A percentile compares a stretch with the other conserved stretches of the same genome.
Evolutionary conservation across 2,888 invertebrate genomes (phyloP).

Genomic region (Disparrhopalites patrizii): DNA sequence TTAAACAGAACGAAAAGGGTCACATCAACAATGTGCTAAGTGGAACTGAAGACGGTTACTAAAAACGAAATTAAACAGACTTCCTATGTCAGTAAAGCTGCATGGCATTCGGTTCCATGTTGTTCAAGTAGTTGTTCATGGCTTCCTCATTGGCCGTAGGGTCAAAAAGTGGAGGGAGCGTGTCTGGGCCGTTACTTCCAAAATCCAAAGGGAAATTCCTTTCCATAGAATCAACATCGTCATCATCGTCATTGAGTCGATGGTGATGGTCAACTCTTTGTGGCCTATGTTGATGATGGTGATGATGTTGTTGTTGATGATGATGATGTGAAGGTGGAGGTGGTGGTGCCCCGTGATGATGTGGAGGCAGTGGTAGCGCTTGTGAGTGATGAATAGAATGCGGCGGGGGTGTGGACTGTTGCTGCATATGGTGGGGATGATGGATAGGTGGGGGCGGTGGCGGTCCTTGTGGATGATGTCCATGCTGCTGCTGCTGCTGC

Average conservation of each 20-base stretch:
- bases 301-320: constrained; percentile 17
- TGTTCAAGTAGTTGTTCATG: constrained; percentile 14
- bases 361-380: not conserved
- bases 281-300: not conserved
- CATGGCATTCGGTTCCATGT: constrained; percentile 11
- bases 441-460: not conserved
- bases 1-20: too few species aligned
- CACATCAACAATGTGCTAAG: too few species aligned
- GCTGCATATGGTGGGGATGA: not conserved
- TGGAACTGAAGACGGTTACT: too few species aligned
- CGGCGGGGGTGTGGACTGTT: not conserved
- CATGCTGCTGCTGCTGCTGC: constrained; percentile 7
- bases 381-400: constrained; percentile 4
- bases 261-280: too few species aligned
- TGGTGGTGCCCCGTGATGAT: constrained; percentile 6
- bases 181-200: constrained; percentile 5
- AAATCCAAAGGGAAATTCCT: constrained; percentile 12
- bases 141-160: not conserved
- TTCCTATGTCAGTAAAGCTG: constrained; percentile 15
- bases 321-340: constrained; percentile 6
- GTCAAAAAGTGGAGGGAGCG: constrained; percentile 16
- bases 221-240: constrained; percentile 15
- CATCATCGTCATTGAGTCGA: constrained; percentile 1
- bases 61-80: not conserved
- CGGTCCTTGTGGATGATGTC: not conserved